Evolutionary conservation across 2,797 vertebrate genomes (phyloP), one percentile per base, ranked within the genome.

Genomic region (Pipistrellus pipistrellus): DNA sequence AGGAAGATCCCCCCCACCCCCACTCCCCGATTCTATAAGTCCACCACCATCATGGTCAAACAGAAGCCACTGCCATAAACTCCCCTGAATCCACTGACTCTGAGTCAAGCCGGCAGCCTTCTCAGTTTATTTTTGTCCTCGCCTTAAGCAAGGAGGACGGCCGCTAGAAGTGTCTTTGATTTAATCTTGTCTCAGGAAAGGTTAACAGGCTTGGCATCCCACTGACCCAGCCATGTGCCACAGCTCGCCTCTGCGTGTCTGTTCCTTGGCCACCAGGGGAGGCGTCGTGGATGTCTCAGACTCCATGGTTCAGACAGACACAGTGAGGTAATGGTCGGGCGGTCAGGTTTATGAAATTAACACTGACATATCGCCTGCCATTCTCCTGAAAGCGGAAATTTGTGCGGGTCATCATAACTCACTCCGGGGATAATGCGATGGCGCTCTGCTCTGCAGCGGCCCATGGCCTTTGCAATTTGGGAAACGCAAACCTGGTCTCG

Each of bases 291-390:
- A 75, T 17, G 27, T 66, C 77, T 66, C 35, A 59, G 27, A 75
- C 80, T 41, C 27, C 0, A 20, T 46, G 35, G 81, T 82, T 32
- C 48, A 73, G 73, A 35, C 18, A 0, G 5, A 95, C 68, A 46
- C 23, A 14, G 53, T 0, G 55, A 38, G 46, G 72, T 73, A 23
- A 89, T 0, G 92, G 75, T 30, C 0, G 2, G 62, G 66, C 4
- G 81, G 82, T 53, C 0, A 0, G 69, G 78, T 86, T 94, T 78
- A 82, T 78, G 94, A 93, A 95, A 91, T 93, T 55, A 96, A 78
- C 69, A 46, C 95, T 95, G 95, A 96, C 81, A 78, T 85, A 91
- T 15, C 0, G 77, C 96, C 71, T 69, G 73, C 81, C 86, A 91
- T 25, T 46, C 10, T 69, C 68, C 38, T 3, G 48, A 78, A 55